Base-by-base conservation (phyloP, 2,888 invertebrate species). In the Dioctria rufipes region DNA sequence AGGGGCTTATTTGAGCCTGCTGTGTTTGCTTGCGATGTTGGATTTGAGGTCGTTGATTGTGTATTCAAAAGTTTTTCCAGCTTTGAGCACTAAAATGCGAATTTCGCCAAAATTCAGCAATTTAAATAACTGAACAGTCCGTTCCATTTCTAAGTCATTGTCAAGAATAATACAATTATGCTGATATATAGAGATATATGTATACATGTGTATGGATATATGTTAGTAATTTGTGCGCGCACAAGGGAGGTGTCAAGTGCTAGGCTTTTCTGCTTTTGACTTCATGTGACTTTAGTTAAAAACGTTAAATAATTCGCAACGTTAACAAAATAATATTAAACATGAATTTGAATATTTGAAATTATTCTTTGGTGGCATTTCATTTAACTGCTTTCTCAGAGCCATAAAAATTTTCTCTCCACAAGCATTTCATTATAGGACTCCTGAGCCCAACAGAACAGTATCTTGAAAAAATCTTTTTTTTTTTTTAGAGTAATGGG, bases 41-140 rank as follows among this genome's bases (percentile, higher is more conserved):
- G 73, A 73, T 73, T 73, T 42, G 60, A 58, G 73, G 73, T 60
- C 73, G 73, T 60, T 60, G 58, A 73, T 73, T 73, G 73, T 58
- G 51, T 58, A 73, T 73, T 73, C 73, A 73, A 40, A 39, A 73
- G 73, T 42, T 40, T 13, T 61, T 58, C 9, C 39, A 60, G 71
- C 42, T 73, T 42, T 39, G 39, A 42, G 40, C 60, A 13, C 58
- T 40, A 54, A 73, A 73, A 58, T 60, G 73, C 42, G 58, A 73
- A 73, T 73, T 60, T 60, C 9, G 60, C 42, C 11, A 40, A 73
- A 73, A 73, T 60, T 73, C 13, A 54, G 58, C 40, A 66, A 9
- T 66, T 42, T 42, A 43, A 71, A 71, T 13, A 54, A 11, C 13
- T 9, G 49, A 69, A 25, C 25, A 42, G 40, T 5, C 11, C 39